These are phyloP conservation scores for Danio aesculapii DNA, from an alignment of 2,797 vertebrate species.

Conservation along the genomic window DNA sequence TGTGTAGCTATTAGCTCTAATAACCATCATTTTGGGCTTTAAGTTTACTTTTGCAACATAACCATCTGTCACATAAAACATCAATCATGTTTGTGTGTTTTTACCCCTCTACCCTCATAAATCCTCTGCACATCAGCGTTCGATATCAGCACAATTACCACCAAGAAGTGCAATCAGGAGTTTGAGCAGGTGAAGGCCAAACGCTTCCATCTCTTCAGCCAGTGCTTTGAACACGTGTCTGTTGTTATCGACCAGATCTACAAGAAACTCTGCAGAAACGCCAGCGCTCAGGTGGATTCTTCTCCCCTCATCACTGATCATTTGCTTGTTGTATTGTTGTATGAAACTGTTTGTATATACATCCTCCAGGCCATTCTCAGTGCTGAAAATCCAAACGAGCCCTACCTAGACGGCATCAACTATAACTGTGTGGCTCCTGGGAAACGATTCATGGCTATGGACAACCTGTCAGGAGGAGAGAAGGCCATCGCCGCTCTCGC, in stretches of 20 bases:
- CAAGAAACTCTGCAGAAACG: conserved; percentile 91
- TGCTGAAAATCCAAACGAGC: conserved; percentile 92
- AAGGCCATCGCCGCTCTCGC: conserved; percentile 93
- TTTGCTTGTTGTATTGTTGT: neutral
- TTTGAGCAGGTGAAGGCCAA: conserved; percentile 89
- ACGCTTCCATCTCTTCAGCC: conserved; percentile 84
- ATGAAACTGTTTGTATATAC: neutral
- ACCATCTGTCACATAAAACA: neutral
- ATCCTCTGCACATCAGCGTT: conserved; percentile 79
- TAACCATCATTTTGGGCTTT: too few species aligned
- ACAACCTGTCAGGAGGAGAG: conserved; percentile 95
- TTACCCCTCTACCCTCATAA: neutral
- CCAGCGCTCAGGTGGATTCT: conserved; percentile 88
- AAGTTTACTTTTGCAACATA: neutral
- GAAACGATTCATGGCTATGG: conserved; percentile 97
- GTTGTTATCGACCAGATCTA: conserved; percentile 91
- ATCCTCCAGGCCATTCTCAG: conserved; percentile 87
- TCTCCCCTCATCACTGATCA: neutral
- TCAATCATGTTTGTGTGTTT: conserved; percentile 2
- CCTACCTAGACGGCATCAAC: conserved; percentile 91
- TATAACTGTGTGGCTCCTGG: conserved; percentile 95
- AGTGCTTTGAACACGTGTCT: conserved; percentile 90
- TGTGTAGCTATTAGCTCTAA: neutral
- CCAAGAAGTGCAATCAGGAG: conserved; percentile 81
- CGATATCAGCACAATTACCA: conserved; percentile 82